Conservation (phyloP, 2,888 invertebrate genomes). For the Linnaemya tessellans region DNA sequence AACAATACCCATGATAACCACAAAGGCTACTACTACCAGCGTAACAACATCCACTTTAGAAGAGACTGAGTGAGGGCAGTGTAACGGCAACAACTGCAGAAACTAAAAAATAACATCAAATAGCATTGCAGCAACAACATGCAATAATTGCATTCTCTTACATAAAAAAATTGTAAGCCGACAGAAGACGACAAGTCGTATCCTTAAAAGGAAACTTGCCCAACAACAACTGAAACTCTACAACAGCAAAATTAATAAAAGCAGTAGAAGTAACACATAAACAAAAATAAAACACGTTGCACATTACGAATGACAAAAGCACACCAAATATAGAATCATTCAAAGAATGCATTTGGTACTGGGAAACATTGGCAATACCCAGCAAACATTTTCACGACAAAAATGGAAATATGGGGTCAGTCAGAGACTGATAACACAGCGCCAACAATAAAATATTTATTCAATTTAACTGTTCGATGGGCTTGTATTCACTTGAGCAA, state of each 20-base stretch:
- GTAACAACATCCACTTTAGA: constrained; percentile 30
- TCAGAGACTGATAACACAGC: not conserved
- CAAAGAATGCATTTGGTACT: constrained; percentile 59
- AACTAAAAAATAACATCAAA: not conserved
- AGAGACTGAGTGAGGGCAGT: constrained; percentile 26
- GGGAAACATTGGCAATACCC: constrained; percentile 19
- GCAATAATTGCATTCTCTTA: constrained; percentile 66
- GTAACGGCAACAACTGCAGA: constrained; percentile 31
- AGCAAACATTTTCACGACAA: constrained; percentile 47
- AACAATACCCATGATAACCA: constrained; percentile 25
- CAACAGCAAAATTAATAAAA: constrained; percentile 37
- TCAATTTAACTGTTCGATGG: constrained; percentile 14
- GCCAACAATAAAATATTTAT: not conserved
- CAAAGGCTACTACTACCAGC: not conserved
- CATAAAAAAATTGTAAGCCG: constrained; percentile 42
- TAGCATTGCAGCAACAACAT: constrained; percentile 38
- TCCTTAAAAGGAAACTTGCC: constrained; percentile 73
- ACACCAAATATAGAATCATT: constrained; percentile 68
- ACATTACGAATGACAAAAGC: constrained; percentile 64
- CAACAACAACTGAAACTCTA: constrained; percentile 44
- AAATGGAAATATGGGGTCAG: not conserved
- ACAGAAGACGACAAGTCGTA: constrained; percentile 52
- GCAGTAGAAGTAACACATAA: constrained; percentile 31
- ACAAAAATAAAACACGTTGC: constrained; percentile 46
- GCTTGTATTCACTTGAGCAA: not conserved